phyloP scores from a whole-genome alignment of 2,888 invertebrate genomes.

The Blomia tropicalis region DNA sequence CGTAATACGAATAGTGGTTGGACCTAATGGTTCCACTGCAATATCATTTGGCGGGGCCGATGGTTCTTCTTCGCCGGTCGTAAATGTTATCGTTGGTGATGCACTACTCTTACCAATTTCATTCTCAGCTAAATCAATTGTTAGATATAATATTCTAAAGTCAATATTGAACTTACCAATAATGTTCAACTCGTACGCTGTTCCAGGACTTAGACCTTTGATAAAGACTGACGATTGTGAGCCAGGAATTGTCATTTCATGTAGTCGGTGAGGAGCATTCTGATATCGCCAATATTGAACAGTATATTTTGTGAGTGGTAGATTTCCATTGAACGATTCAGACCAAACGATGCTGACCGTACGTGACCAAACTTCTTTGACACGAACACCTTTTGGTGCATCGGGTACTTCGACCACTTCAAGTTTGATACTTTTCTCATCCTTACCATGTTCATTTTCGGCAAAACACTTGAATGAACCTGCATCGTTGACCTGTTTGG shows the following conservation, averaged over 20 bases:
- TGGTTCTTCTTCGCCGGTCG: constrained; percentile 31
- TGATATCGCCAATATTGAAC: constrained; percentile 31
- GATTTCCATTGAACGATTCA: constrained; percentile 30
- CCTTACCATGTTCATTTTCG: constrained; percentile 19
- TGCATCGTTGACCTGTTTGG: constrained; percentile 14
- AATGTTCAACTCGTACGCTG: constrained; percentile 29
- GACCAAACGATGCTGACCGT: constrained; percentile 30
- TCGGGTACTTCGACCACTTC: constrained; percentile 30
- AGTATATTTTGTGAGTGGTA: constrained; percentile 29
- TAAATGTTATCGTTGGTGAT: constrained; percentile 28
- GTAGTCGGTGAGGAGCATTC: constrained; percentile 28
- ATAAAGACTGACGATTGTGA: constrained; percentile 29
- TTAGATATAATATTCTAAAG: not conserved
- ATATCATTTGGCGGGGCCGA: constrained; percentile 29
- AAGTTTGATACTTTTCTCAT: constrained; percentile 11
- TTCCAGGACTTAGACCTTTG: constrained; percentile 30
- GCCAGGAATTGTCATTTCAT: constrained; percentile 29
- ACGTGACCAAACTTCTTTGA: constrained; percentile 30
- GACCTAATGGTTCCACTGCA: constrained; percentile 27
- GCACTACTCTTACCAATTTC: constrained; percentile 30
- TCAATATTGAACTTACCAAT: constrained; percentile 26
- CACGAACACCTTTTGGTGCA: constrained; percentile 28
- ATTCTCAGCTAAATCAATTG: constrained; percentile 29
- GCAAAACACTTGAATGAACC: constrained; percentile 17
- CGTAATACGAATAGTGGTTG: constrained; percentile 29